Percentiles rank a stretch among this genome's conserved stretches.
phyloP scores from a whole-genome alignment of 2,888 invertebrate genomes.

The Panorpa germanica region DNA sequence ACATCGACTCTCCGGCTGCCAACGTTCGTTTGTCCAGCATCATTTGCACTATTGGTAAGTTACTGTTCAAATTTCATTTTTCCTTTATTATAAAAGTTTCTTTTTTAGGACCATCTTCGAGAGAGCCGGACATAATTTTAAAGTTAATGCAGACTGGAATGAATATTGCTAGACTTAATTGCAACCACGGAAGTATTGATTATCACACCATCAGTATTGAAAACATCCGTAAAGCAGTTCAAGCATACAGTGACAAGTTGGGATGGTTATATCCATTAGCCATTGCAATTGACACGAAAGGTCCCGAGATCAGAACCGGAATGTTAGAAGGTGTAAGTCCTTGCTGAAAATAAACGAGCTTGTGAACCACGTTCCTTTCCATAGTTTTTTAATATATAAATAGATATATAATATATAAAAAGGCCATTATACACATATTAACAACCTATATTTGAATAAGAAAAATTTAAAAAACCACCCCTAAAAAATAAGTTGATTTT shows the following conservation, averaged over 20 bases:
- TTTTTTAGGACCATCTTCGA: conserved; percentile 76
- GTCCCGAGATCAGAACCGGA: conserved; percentile 66
- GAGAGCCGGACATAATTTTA: conserved; percentile 62
- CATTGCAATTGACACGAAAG: conserved; percentile 64
- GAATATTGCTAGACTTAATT: conserved; percentile 91
- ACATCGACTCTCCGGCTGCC: conserved; percentile 80
- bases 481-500: conserved; percentile 3
- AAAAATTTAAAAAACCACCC: conserved; percentile 3
- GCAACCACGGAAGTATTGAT: conserved; percentile 90
- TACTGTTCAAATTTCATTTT: too few relatives aligned
- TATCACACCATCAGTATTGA: conserved; percentile 81
- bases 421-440: too few relatives aligned
- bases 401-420: neutral
- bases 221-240: conserved; percentile 71
- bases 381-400: neutral
- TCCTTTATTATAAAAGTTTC: too few relatives aligned
- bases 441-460: neutral
- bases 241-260: conserved; percentile 52
- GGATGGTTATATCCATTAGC: conserved; percentile 61
- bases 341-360: conserved; percentile 5
- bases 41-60: conserved; percentile 84
- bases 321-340: conserved; percentile 42
- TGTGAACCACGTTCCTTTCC: neutral
- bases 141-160: conserved; percentile 94
- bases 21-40: conserved; percentile 87